phyloP scores from a whole-genome alignment of 2,113 vertebrate species.

The Nematolebias whitei region DNA sequence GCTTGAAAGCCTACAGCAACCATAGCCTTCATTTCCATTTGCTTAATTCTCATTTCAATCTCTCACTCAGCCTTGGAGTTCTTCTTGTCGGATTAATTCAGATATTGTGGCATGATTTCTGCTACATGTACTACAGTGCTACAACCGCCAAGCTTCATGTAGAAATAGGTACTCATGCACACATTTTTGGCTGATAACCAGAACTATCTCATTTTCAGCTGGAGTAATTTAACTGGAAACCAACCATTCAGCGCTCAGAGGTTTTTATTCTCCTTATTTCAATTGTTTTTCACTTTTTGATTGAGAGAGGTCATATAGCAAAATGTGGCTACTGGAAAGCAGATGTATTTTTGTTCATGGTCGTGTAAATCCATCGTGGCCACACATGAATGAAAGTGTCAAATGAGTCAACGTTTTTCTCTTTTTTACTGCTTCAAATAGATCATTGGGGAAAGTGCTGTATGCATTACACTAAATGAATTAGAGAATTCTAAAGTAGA shows the following conservation, averaged over 20 bases:
- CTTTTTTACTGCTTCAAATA: too few relatives aligned
- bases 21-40: constrained; percentile 35
- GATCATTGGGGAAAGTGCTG: too few relatives aligned
- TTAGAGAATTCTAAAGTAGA: too few relatives aligned
- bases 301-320: background rate
- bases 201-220: background rate
- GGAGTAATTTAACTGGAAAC: background rate
- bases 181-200: background rate
- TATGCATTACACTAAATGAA: too few relatives aligned
- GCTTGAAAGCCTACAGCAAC: constrained; percentile 43
- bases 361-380: too few relatives aligned
- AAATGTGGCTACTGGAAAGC: background rate
- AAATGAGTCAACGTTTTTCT: too few relatives aligned
- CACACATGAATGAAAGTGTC: too few relatives aligned
- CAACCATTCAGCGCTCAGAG: background rate
- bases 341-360: too few relatives aligned
- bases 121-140: background rate
- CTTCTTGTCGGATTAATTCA: constrained; percentile 34
- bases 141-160: background rate
- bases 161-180: background rate
- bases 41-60: constrained; percentile 50
- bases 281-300: background rate
- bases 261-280: background rate
- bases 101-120: constrained; percentile 10
- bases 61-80: constrained; percentile 32